Evolutionary conservation across 2,113 vertebrate species (phyloP).

Genomic region (Bos indicus): DNA sequence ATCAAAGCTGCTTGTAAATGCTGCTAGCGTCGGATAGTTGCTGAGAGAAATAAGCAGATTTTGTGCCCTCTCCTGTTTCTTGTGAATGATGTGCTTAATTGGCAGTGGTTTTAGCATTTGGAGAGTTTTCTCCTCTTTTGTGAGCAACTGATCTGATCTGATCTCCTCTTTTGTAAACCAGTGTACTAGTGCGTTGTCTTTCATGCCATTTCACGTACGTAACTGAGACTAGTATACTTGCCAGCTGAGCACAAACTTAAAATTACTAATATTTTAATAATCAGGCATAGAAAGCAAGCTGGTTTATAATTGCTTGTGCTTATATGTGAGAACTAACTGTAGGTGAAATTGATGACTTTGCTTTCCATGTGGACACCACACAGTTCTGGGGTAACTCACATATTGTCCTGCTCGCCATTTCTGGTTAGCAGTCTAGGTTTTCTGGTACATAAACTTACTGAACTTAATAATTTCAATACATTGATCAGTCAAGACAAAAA

Average conservation of each 20-base stretch:
- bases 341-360: not conserved
- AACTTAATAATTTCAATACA: not conserved
- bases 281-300: not conserved
- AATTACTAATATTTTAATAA: conserved; percentile 2
- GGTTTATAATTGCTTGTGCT: not conserved
- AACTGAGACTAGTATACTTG: not conserved
- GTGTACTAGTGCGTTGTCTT: not conserved
- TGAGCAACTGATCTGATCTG: too few species aligned
- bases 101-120: not conserved
- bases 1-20: not conserved
- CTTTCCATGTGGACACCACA: not conserved
- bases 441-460: not conserved
- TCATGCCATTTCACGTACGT: not conserved
- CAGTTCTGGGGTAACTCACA: not conserved
- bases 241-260: not conserved
- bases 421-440: not conserved
- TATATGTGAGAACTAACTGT: not conserved
- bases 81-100: not conserved
- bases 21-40: not conserved
- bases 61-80: not conserved
- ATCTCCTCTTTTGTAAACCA: not conserved
- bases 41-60: not conserved
- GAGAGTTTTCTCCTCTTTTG: not conserved
- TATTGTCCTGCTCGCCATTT: not conserved
- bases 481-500: not conserved